Conservation (phyloP, 1,140 invertebrate genomes). For the Drosophila suzukii region DNA sequence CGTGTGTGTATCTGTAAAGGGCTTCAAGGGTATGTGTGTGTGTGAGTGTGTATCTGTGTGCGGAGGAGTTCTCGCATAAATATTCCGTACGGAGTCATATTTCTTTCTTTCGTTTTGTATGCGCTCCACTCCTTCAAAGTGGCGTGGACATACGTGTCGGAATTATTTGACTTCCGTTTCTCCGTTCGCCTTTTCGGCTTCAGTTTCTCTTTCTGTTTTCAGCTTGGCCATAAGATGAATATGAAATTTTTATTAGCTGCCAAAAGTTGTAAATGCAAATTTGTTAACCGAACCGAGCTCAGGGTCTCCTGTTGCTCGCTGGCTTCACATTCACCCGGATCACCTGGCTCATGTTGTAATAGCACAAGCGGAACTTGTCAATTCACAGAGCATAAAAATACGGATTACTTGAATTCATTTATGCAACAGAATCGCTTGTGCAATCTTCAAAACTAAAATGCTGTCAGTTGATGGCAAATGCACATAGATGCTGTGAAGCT, state of each 20-base stretch:
- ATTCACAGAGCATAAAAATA: slow-evolving; percentile 48
- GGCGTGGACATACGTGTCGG: slow-evolving; percentile 79
- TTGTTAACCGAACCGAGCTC: slow-evolving; percentile 27
- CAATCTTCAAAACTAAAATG: slow-evolving; percentile 28
- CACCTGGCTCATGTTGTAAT: slow-evolving; percentile 26
- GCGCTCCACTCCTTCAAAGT: slow-evolving; percentile 67
- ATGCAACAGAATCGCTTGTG: slow-evolving; percentile 7
- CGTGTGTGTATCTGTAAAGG: slow-evolving; percentile 32
- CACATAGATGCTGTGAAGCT: slow-evolving; percentile 22
- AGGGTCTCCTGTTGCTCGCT: slow-evolving; percentile 40
- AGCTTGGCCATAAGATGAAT: slow-evolving; percentile 48
- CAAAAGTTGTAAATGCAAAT: slow-evolving; percentile 50
- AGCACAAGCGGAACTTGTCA: slow-evolving; percentile 34
- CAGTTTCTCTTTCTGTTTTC: slow-evolving; percentile 25
- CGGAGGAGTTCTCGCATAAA: slow-evolving; percentile 60
- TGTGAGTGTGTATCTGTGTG: slow-evolving; percentile 24
- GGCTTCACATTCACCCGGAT: not conserved
- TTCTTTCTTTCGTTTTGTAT: slow-evolving; percentile 75
- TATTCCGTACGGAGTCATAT: slow-evolving; percentile 73
- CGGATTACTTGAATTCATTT: slow-evolving; percentile 35
- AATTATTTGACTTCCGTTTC: slow-evolving; percentile 76
- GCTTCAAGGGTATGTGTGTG: slow-evolving; percentile 10
- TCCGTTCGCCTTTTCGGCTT: slow-evolving; percentile 3
- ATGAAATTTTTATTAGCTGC: slow-evolving; percentile 67
- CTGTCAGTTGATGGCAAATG: slow-evolving; percentile 38